phyloP scores from a whole-genome alignment of 1,140 invertebrate species.

The Scylla paramamosain region DNA sequence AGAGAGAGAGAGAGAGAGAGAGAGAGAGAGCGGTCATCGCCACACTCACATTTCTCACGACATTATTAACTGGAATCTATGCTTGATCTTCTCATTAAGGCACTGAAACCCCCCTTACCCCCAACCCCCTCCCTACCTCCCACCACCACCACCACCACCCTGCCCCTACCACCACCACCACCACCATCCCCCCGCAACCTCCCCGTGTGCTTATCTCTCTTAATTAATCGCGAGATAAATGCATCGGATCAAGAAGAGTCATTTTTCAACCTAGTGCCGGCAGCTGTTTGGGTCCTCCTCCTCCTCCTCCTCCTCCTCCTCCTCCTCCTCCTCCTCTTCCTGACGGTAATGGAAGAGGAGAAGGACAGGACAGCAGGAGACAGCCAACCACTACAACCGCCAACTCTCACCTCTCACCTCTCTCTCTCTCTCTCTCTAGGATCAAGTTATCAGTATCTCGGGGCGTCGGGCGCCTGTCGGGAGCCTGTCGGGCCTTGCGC shows the following conservation, averaged over 20 bases:
- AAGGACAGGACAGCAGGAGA: not conserved
- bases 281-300: not conserved
- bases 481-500: not conserved
- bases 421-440: not conserved
- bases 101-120: not conserved
- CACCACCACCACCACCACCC: no score
- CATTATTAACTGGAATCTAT: not conserved
- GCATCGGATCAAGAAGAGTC: not conserved
- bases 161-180: no score
- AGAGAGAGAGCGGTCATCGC: not conserved
- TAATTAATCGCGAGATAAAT: not conserved
- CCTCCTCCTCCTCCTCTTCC: not conserved
- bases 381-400: not conserved
- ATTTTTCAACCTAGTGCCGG: not conserved
- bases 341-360: not conserved
- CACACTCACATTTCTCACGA: not conserved
- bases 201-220: not conserved
- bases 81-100: conserved; percentile 11
- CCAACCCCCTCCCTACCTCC: no score
- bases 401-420: not conserved
- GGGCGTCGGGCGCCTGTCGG: not conserved
- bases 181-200: not conserved
- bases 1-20: no score
- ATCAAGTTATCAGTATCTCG: not conserved
- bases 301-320: not conserved